Evolutionary conservation across 2,113 vertebrate genomes (phyloP).

Genomic region (Sapajus apella): DNA sequence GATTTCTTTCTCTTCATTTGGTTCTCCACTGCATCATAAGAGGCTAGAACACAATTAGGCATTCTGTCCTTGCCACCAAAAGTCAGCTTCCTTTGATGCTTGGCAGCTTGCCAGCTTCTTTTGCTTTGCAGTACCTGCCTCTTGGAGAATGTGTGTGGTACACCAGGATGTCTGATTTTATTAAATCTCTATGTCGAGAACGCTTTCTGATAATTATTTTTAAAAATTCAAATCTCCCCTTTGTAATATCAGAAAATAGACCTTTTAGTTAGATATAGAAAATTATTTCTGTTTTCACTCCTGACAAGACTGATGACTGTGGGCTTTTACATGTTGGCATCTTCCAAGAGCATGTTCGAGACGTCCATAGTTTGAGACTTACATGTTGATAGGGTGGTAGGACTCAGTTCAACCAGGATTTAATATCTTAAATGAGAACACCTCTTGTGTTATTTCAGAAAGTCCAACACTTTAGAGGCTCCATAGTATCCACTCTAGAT

Average conservation of each 20-base stretch:
- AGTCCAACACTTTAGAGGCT: neutral
- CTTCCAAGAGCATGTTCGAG: slow-evolving; percentile 13
- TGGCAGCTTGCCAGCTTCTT: neutral
- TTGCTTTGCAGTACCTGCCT: neutral
- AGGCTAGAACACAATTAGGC: slow-evolving; percentile 10
- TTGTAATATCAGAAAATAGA: neutral
- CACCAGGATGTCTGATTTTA: neutral
- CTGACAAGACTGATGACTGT: neutral
- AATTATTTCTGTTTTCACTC: neutral
- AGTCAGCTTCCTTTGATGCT: neutral
- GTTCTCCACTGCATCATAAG: neutral
- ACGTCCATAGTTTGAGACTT: neutral
- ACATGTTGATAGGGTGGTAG: too few relatives aligned
- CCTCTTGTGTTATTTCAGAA: neutral
- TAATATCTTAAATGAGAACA: neutral
- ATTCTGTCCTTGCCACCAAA: slow-evolving; percentile 3
- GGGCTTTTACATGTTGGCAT: neutral
- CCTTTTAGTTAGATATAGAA: neutral
- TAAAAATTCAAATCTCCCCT: neutral
- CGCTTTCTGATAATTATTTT: neutral
- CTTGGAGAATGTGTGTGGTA: neutral
- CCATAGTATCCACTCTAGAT: neutral
- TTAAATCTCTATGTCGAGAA: neutral
- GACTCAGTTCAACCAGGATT: neutral
- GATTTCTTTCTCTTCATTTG: slow-evolving; percentile 24